Percentiles rank a stretch among this genome's conserved stretches.
Evolutionary conservation across 2,113 vertebrate species (phyloP).

Genomic region (Tauraco erythrolophus): DNA sequence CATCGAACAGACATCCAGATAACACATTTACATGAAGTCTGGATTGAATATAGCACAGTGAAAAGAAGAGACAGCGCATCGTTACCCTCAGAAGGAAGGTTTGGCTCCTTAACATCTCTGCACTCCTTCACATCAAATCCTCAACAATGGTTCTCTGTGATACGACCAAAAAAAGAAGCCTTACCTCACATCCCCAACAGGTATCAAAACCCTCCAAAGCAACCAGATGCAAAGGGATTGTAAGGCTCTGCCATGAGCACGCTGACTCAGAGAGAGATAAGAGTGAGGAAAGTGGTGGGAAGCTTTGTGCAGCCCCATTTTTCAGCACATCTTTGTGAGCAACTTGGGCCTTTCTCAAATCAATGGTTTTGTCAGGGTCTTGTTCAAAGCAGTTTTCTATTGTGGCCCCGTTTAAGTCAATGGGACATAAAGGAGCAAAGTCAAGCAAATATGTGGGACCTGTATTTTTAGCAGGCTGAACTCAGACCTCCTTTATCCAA

Average conservation of each 20-base stretch:
- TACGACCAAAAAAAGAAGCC: background rate
- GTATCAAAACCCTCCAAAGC: background rate
- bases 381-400: background rate
- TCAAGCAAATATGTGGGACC: background rate
- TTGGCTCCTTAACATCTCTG: background rate
- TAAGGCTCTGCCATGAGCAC: background rate
- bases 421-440: background rate
- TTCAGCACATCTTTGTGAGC: background rate
- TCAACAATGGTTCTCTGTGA: background rate
- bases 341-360: background rate
- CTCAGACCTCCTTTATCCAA: background rate
- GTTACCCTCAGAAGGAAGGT: background rate
- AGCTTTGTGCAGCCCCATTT: background rate
- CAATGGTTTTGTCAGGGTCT: background rate
- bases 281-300: background rate
- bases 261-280: background rate
- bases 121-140: background rate
- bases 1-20: slow-evolving; percentile 30
- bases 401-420: background rate
- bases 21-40: slow-evolving; percentile 42
- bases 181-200: background rate
- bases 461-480: slow-evolving; percentile 15
- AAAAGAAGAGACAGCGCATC: background rate
- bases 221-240: background rate
- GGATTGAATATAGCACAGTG: background rate